These are phyloP conservation scores for Enteromius mattozi DNA, from an alignment of 2,797 vertebrate species.

Conservation along the genomic window DNA sequence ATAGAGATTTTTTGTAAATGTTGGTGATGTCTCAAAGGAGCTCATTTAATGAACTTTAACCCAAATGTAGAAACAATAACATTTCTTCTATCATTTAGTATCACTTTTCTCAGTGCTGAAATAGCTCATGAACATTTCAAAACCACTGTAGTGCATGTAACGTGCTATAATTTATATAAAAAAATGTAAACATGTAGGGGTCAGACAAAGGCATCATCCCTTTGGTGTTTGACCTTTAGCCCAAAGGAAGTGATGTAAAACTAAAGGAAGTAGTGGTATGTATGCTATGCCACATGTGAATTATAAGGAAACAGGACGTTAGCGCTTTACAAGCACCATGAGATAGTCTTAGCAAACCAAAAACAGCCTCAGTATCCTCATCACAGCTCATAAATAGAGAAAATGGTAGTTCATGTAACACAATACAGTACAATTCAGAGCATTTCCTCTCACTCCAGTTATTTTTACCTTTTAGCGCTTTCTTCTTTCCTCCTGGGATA, in stretches of 20 bases:
- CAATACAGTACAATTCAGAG: constrained; percentile 16
- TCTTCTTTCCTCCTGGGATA: constrained; percentile 20
- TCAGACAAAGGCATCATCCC: constrained; percentile 15
- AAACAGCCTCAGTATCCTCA: constrained; percentile 33
- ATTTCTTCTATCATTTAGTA: neutral
- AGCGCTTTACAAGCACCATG: constrained; percentile 25
- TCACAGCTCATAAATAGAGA: constrained; percentile 29
- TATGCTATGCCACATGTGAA: constrained; percentile 29
- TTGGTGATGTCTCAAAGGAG: neutral
- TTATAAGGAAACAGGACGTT: constrained; percentile 47
- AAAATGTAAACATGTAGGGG: constrained; percentile 30
- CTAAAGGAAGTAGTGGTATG: constrained; percentile 45
- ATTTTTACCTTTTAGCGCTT: constrained; percentile 27
- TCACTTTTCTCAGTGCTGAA: neutral
- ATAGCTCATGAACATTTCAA: neutral
- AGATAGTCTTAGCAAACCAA: constrained; percentile 36
- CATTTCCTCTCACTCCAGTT: constrained; percentile 19
- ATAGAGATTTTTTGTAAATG: constrained; percentile 46
- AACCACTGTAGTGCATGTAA: neutral
- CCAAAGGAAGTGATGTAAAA: constrained; percentile 42
- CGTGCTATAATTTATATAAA: too few relatives aligned
- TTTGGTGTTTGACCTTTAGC: neutral
- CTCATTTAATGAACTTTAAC: neutral
- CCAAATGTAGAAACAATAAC: neutral
- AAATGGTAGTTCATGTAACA: constrained; percentile 25